A percentile compares a stretch with the other conserved stretches of the same genome.
Evolutionary conservation across 2,113 vertebrate species (phyloP).

Genomic region (Tragelaphus imberbis): DNA sequence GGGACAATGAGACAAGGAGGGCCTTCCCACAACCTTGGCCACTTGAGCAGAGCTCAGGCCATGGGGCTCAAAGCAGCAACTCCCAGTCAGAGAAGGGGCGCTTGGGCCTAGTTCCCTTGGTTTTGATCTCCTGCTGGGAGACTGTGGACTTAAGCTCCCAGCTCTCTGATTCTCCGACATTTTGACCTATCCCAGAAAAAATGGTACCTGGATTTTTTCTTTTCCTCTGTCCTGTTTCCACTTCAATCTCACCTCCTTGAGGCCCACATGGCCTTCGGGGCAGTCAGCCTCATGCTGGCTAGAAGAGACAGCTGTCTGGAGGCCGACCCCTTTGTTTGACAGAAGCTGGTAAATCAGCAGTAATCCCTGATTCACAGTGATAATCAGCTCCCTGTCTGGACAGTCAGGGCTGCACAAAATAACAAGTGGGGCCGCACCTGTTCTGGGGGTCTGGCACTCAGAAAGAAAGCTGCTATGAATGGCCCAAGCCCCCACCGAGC

Average conservation of each 20-base stretch:
- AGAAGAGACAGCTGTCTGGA: conserved; percentile 60
- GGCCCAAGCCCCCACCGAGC: conserved; percentile 11
- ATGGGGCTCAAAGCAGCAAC: background rate
- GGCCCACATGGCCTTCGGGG: conserved; percentile 42
- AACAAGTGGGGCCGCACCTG: conserved; percentile 67
- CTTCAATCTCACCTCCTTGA: conserved; percentile 68
- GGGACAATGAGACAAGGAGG: background rate
- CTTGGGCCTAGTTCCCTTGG: background rate
- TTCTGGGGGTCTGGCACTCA: conserved; percentile 56
- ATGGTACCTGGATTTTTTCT: conserved; percentile 10
- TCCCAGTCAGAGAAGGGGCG: background rate
- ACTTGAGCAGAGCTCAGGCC: background rate
- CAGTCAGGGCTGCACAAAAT: conserved; percentile 48
- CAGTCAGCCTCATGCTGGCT: conserved; percentile 9
- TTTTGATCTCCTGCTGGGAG: background rate
- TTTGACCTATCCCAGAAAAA: background rate
- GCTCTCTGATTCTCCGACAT: background rate
- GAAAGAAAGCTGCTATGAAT: conserved; percentile 62
- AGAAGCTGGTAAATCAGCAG: conserved; percentile 68
- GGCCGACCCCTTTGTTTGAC: conserved; percentile 53
- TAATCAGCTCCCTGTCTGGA: conserved; percentile 67
- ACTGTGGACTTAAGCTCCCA: background rate
- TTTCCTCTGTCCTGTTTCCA: conserved; percentile 50
- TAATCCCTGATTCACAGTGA: conserved; percentile 59
- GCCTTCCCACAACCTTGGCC: background rate